phyloP scores from a whole-genome alignment of 1,140 invertebrate genomes.

The Phymastichus coffea region DNA sequence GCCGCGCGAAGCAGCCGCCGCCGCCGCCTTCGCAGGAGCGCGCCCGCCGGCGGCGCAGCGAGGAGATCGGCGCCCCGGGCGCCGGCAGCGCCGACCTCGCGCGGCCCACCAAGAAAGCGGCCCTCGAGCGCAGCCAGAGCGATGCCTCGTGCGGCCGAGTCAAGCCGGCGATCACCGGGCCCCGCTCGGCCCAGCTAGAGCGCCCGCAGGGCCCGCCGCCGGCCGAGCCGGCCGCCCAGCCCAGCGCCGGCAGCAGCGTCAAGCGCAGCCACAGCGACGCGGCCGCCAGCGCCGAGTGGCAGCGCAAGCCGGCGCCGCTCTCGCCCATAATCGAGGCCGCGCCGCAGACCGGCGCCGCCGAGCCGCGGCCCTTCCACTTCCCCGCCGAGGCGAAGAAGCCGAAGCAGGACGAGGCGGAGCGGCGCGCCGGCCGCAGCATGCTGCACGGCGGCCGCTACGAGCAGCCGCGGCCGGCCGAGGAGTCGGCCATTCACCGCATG shows the following conservation, averaged over 20 bases:
- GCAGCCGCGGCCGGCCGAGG: conserved; percentile 39
- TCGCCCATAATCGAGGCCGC: conserved; percentile 74
- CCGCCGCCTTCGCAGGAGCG: conserved; percentile 48
- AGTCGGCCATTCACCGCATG: conserved; percentile 53
- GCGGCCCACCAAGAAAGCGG: conserved; percentile 43
- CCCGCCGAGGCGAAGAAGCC: conserved; percentile 39
- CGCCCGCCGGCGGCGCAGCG: conserved; percentile 40
- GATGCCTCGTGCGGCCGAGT: conserved; percentile 59
- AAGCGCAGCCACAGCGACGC: conserved; percentile 50
- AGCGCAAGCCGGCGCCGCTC: conserved; percentile 37
- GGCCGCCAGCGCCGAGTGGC: conserved; percentile 56
- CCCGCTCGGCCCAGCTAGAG: conserved; percentile 49
- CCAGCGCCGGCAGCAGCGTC: conserved; percentile 48
- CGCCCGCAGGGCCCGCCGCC: conserved; percentile 34
- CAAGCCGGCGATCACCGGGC: conserved; percentile 41
- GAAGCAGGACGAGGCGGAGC: conserved; percentile 36
- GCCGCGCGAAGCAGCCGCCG: conserved; percentile 48
- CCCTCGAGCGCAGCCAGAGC: conserved; percentile 64
- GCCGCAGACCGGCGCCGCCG: conserved; percentile 55
- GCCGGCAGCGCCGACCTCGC: conserved; percentile 29
- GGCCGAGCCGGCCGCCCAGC: conserved; percentile 41
- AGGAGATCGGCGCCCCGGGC: conserved; percentile 42
- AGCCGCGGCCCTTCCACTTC: conserved; percentile 68
- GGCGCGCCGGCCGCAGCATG: conserved; percentile 37
- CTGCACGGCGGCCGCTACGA: conserved; percentile 49